A percentile compares a stretch with the other conserved stretches of the same genome.
Conservation (phyloP, 2,113 vertebrate species). For the Melospiza melodia region DNA sequence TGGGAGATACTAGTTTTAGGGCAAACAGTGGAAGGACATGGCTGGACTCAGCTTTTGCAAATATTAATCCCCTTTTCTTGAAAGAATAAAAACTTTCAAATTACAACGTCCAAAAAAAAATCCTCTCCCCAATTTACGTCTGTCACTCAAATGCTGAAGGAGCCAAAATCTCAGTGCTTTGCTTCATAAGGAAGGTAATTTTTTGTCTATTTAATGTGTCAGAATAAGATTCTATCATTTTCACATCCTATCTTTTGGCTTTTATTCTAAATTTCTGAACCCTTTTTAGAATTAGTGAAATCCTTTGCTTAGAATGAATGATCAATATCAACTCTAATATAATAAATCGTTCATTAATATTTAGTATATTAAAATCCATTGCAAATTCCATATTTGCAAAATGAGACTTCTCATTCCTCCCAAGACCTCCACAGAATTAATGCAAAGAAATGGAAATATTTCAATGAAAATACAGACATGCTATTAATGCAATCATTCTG, state of each 20-base stretch:
- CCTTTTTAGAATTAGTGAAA: not conserved
- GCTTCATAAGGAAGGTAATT: not conserved
- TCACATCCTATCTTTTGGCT: not conserved
- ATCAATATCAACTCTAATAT: not conserved
- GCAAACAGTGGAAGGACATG: not conserved
- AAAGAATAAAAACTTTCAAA: not conserved
- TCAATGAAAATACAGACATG: not conserved
- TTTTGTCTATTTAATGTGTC: not conserved
- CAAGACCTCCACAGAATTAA: not conserved
- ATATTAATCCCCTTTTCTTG: not conserved
- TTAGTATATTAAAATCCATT: conserved; percentile 16
- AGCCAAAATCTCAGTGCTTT: not conserved
- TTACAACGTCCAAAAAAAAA: not conserved
- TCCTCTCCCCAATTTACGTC: not conserved
- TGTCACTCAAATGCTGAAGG: not conserved
- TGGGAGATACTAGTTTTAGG: not conserved
- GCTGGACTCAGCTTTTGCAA: not conserved
- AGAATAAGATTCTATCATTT: not conserved
- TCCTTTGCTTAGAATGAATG: not conserved
- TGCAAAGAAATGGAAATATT: not conserved
- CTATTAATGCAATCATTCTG: not conserved
- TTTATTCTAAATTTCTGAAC: not conserved
- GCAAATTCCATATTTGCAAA: not conserved
- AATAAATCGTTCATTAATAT: conserved; percentile 4
- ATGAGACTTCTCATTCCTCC: not conserved